phyloP scores from a whole-genome alignment of 2,797 vertebrate species.

The Dermochelys coriacea region DNA sequence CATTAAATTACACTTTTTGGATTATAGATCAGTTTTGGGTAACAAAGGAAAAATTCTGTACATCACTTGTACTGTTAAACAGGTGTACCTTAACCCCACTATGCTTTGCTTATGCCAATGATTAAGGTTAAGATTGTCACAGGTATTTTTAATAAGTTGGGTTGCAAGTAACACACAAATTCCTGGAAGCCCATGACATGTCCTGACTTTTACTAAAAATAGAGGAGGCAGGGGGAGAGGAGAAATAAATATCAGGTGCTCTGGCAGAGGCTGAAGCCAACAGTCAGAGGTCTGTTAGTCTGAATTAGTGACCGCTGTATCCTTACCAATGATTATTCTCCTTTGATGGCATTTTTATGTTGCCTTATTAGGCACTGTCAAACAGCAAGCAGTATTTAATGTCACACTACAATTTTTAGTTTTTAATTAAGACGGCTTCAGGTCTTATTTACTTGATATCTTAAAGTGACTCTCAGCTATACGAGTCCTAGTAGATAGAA shows the following conservation, averaged over 20 bases:
- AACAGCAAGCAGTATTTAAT: neutral
- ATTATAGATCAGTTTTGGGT: neutral
- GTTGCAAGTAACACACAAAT: neutral
- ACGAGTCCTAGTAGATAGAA: neutral
- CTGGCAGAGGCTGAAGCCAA: neutral
- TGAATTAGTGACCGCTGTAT: neutral
- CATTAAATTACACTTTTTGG: neutral
- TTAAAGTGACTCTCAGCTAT: neutral
- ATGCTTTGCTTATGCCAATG: slow-evolving; percentile 15
- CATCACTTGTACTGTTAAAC: neutral
- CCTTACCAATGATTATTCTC: slow-evolving; percentile 38
- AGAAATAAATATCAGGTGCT: too few species aligned
- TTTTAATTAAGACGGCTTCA: neutral
- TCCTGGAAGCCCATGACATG: neutral
- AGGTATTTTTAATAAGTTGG: neutral
- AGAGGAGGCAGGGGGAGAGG: neutral
- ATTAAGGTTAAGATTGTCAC: neutral
- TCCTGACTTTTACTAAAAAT: neutral
- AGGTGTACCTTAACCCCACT: neutral
- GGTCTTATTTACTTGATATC: neutral
- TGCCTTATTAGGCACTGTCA: slow-evolving; percentile 38
- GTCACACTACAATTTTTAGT: neutral
- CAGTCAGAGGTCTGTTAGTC: too few species aligned
- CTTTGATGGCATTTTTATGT: slow-evolving; percentile 35
- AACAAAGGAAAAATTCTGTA: neutral